A percentile compares a stretch with the other conserved stretches of the same genome.
These are phyloP conservation scores for Cercopithecus neglectus DNA, from an alignment of 2,797 vertebrate species.

Conservation along the genomic window DNA sequence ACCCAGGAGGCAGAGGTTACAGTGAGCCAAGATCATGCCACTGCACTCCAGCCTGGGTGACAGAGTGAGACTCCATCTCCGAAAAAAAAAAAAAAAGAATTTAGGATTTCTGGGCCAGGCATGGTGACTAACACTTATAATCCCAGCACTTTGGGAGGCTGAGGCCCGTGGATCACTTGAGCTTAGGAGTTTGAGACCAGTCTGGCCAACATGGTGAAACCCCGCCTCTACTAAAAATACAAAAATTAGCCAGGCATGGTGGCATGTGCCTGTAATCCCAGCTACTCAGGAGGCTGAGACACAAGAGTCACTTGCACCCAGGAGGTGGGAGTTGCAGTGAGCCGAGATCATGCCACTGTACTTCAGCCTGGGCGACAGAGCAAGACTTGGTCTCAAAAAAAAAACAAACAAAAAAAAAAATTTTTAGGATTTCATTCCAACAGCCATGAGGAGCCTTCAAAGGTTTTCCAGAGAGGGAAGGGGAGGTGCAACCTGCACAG, in stretches of 20 bases:
- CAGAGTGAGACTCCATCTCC: neutral
- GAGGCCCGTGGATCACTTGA: neutral
- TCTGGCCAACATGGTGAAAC: neutral
- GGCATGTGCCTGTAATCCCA: neutral
- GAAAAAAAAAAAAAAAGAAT: neutral
- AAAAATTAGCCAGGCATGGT: neutral
- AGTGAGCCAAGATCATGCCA: neutral
- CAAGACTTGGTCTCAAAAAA: neutral
- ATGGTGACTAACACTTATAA: neutral
- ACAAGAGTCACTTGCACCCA: neutral
- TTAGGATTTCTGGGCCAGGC: neutral
- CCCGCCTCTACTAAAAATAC: neutral
- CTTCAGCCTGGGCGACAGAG: neutral
- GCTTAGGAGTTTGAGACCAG: neutral
- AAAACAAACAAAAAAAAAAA: neutral
- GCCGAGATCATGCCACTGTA: neutral
- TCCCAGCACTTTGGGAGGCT: neutral
- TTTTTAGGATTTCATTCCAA: neutral
- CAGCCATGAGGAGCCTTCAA: neutral
- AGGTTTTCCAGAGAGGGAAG: neutral
- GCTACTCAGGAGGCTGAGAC: neutral
- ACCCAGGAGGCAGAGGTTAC: neutral
- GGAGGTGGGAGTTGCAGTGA: neutral
- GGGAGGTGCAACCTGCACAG: neutral
- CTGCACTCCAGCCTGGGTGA: neutral